A percentile compares a stretch with the other conserved stretches of the same genome.
phyloP scores from a whole-genome alignment of 2,797 vertebrate genomes.

The Protosalanx chinensis region DNA sequence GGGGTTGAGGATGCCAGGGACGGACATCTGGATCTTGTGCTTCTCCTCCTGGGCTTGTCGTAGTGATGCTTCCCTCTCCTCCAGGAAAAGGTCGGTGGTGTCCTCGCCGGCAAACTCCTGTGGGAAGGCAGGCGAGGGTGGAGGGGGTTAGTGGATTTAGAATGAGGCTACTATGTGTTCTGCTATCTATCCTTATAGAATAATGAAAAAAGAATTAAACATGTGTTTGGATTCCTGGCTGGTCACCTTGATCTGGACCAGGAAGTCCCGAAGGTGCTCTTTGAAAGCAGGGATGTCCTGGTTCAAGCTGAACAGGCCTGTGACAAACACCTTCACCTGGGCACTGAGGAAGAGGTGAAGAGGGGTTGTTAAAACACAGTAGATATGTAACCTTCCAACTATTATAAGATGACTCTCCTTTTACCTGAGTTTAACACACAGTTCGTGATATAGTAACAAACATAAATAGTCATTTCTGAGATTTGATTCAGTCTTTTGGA shows the following conservation, averaged over 20 bases:
- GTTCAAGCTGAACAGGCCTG: slow-evolving; percentile 89
- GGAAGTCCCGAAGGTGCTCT: slow-evolving; percentile 87
- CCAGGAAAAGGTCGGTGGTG: slow-evolving; percentile 85
- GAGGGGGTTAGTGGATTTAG: not conserved
- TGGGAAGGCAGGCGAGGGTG: not conserved
- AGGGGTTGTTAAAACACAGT: not conserved
- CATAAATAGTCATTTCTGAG: too few species aligned
- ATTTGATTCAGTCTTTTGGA: not conserved
- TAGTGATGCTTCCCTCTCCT: slow-evolving; percentile 86
- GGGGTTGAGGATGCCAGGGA: slow-evolving; percentile 90
- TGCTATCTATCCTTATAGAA: too few species aligned
- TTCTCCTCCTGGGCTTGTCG: slow-evolving; percentile 90
- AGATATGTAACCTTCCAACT: not conserved
- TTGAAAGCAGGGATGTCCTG: slow-evolving; percentile 92
- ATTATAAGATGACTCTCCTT: not conserved
- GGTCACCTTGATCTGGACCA: slow-evolving; percentile 88
- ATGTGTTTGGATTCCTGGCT: not conserved
- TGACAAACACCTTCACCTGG: slow-evolving; percentile 90
- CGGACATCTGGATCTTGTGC: slow-evolving; percentile 90
- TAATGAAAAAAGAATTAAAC: too few species aligned
- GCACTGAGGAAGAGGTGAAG: slow-evolving; percentile 63
- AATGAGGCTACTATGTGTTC: too few species aligned
- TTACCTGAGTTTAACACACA: not conserved
- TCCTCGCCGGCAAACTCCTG: slow-evolving; percentile 91
- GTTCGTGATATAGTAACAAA: too few species aligned